Conservation (phyloP, 30 jellyfish, hydroid and myxozoan species). For the Pseudorhiza aurosa region DNA sequence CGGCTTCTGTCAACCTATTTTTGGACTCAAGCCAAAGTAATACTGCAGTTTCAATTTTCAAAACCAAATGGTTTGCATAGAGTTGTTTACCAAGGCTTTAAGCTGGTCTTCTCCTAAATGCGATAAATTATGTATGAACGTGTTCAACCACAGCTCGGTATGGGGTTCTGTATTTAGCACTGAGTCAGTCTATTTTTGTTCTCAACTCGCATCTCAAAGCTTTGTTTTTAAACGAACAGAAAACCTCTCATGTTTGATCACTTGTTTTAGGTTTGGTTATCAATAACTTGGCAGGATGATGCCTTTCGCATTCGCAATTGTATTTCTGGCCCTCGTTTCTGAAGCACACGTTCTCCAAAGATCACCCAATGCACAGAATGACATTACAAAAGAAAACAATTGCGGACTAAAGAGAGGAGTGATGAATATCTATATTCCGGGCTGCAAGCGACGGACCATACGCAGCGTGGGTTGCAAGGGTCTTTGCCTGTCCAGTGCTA, state of each 20-base stretch:
- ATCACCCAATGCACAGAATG: slow-evolving; percentile 1
- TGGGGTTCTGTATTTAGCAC: slow-evolving; percentile 25
- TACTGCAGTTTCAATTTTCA: too few species aligned
- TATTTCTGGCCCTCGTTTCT: background rate
- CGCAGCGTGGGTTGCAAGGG: slow-evolving; percentile 64
- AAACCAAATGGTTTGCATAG: background rate
- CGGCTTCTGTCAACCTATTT: too few species aligned
- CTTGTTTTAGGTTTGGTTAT: too few species aligned
- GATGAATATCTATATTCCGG: slow-evolving; percentile 53
- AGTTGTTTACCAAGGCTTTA: background rate
- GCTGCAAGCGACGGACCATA: slow-evolving; percentile 36
- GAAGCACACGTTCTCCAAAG: slow-evolving; percentile 4
- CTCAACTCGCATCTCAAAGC: too few species aligned
- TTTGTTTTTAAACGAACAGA: too few species aligned
- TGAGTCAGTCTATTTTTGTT: too few species aligned
- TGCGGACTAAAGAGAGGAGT: slow-evolving; percentile 53
- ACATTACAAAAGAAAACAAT: background rate
- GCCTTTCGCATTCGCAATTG: background rate
- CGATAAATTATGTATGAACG: background rate
- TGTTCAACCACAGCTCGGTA: slow-evolving; percentile 26
- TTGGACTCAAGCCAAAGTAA: too few species aligned
- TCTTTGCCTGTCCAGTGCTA: slow-evolving; percentile 46
- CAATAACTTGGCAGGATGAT: background rate
- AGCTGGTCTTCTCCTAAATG: background rate
- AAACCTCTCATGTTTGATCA: too few species aligned